Percentiles rank a stretch among this genome's conserved stretches.
phyloP scores from a whole-genome alignment of 2,888 invertebrate species.

The Aleiodes leptofemur region DNA sequence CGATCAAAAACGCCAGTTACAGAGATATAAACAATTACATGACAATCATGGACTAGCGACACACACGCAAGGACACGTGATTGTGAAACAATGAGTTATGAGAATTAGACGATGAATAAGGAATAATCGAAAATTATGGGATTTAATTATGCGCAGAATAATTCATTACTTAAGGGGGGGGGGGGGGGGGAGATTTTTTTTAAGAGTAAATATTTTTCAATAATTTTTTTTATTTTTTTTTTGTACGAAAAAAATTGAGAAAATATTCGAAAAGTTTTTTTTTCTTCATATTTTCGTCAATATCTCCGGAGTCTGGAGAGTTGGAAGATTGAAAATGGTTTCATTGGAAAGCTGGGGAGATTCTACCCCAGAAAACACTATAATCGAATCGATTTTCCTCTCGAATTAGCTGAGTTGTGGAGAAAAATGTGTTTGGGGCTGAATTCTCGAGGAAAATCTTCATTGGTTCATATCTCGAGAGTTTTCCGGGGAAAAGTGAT shows the following conservation, averaged over 20 bases:
- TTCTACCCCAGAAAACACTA: too few species aligned
- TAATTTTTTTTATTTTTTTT: neutral
- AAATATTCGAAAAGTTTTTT: too few species aligned
- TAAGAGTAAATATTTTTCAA: too few species aligned
- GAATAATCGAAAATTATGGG: neutral
- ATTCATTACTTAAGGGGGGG: neutral
- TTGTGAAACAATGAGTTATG: slow-evolving; percentile 1
- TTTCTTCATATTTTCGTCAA: neutral
- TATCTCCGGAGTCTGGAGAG: neutral
- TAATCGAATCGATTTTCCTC: too few species aligned
- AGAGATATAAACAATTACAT: slow-evolving; percentile 41
- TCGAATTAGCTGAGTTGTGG: too few species aligned
- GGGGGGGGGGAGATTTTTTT: too few species aligned
- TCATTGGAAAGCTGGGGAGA: neutral
- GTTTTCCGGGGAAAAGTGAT: too few species aligned
- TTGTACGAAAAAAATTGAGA: too few species aligned
- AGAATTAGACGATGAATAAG: slow-evolving; percentile 7
- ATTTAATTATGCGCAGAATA: neutral
- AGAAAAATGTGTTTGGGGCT: too few species aligned
- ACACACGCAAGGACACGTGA: slow-evolving; percentile 41
- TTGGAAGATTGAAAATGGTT: neutral
- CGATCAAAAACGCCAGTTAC: slow-evolving; percentile 29
- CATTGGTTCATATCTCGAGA: too few species aligned
- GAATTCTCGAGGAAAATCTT: too few species aligned
- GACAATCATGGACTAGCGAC: slow-evolving; percentile 36